Evolutionary conservation across 92 coral and sea anemone genomes (phyloP).

Genomic region (Zoanthus gigantus): DNA sequence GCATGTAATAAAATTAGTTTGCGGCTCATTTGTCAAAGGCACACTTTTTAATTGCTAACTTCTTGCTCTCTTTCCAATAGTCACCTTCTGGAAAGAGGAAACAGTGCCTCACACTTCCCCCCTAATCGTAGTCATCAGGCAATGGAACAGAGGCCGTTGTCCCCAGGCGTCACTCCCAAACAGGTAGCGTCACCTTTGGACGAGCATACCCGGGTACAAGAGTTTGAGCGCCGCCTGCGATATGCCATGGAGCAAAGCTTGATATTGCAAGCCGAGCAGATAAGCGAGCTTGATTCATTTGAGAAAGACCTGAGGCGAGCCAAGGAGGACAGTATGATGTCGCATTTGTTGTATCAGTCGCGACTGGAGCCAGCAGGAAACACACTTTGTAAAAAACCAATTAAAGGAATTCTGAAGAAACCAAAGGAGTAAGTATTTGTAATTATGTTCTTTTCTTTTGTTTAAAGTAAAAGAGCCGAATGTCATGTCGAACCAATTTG

Average conservation of each 20-base stretch:
- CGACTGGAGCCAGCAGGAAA: constrained; percentile 45
- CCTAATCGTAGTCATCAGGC: constrained; percentile 12
- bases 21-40: neutral
- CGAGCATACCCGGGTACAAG: constrained; percentile 78
- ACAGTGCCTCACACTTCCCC: constrained; percentile 41
- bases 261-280: constrained; percentile 82
- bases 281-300: constrained; percentile 81
- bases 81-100: constrained; percentile 81
- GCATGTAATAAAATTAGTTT: neutral
- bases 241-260: constrained; percentile 99
- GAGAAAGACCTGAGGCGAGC: constrained; percentile 85
- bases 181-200: constrained; percentile 74
- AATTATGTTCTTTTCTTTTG: no score
- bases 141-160: constrained; percentile 11
- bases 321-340: constrained; percentile 67
- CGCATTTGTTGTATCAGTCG: constrained; percentile 65
- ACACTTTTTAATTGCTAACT: neutral
- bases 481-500: no score
- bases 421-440: constrained; percentile 47
- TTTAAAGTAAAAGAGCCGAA: no score
- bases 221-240: constrained; percentile 91
- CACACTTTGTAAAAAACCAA: constrained; percentile 63
- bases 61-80: constrained; percentile 49
- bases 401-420: constrained; percentile 95
- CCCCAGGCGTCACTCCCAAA: constrained; percentile 16